These are phyloP conservation scores for Catocala sponsa DNA, from an alignment of 2,888 invertebrate genomes.

Conservation along the genomic window DNA sequence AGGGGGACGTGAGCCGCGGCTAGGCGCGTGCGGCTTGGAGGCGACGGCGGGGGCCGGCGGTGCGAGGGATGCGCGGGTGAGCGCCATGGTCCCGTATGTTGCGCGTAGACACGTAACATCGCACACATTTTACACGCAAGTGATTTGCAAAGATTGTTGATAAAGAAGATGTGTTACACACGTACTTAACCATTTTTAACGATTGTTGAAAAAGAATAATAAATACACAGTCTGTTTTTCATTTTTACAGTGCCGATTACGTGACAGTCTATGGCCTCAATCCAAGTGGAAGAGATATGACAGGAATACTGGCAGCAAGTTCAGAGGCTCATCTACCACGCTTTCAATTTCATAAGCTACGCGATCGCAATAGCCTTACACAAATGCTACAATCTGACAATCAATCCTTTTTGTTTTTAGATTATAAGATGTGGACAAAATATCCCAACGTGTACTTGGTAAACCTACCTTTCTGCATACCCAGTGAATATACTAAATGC, in stretches of 20 bases:
- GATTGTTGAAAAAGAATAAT: too few species aligned
- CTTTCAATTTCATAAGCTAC: neutral
- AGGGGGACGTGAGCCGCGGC: too few species aligned
- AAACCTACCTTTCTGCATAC: constrained; percentile 26
- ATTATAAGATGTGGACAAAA: constrained; percentile 34
- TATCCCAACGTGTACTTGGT: constrained; percentile 6
- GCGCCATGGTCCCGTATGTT: too few species aligned
- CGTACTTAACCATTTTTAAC: too few species aligned
- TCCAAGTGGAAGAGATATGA: neutral
- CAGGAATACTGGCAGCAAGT: neutral
- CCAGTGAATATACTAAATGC: neutral
- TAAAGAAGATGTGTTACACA: too few species aligned
- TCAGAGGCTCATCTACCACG: neutral
- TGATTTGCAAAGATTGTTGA: too few species aligned
- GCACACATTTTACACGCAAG: too few species aligned
- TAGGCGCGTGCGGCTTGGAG: too few species aligned
- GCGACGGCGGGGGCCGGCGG: too few species aligned
- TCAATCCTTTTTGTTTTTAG: constrained; percentile 33
- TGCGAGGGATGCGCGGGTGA: too few species aligned
- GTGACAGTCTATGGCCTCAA: neutral
- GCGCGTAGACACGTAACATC: too few species aligned
- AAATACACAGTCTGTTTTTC: neutral
- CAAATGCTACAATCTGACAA: constrained; percentile 3
- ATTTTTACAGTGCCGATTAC: neutral
- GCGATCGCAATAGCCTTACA: neutral